These are phyloP conservation scores for Muschampia plurimacula DNA, from an alignment of 2,888 invertebrate genomes.

Conservation along the genomic window DNA sequence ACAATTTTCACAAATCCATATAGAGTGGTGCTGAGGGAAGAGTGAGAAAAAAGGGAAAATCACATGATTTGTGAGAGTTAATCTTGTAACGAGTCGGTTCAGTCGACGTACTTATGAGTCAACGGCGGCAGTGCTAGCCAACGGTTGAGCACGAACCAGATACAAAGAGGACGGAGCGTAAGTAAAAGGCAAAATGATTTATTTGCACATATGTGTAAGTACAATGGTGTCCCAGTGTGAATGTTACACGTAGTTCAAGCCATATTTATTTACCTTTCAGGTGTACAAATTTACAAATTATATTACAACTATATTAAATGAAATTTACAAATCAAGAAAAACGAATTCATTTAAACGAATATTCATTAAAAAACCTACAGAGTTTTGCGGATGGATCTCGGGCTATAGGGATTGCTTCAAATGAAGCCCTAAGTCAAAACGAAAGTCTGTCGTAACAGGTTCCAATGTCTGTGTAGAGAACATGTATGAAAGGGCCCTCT, in stretches of 20 bases:
- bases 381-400: too few relatives aligned
- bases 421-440: neutral
- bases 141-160: neutral
- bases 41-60: slow-evolving; percentile 51
- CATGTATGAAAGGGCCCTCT: neutral
- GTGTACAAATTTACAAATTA: too few relatives aligned
- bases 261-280: too few relatives aligned
- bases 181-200: too few relatives aligned
- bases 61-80: slow-evolving; percentile 42
- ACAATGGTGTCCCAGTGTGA: too few relatives aligned
- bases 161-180: neutral
- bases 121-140: neutral
- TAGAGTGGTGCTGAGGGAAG: slow-evolving; percentile 46
- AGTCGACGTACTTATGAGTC: slow-evolving; percentile 25
- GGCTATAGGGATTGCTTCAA: neutral
- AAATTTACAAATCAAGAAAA: too few relatives aligned
- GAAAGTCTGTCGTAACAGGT: neutral
- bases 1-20: slow-evolving; percentile 64
- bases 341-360: too few relatives aligned
- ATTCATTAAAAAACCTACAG: too few relatives aligned
- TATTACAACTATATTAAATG: too few relatives aligned
- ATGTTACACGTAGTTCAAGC: too few relatives aligned
- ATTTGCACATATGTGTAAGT: too few relatives aligned
- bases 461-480: neutral
- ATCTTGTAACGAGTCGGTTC: slow-evolving; percentile 42